Base-by-base conservation (phyloP, 2,888 invertebrate genomes). In the Tetanocera ferruginea region DNA sequence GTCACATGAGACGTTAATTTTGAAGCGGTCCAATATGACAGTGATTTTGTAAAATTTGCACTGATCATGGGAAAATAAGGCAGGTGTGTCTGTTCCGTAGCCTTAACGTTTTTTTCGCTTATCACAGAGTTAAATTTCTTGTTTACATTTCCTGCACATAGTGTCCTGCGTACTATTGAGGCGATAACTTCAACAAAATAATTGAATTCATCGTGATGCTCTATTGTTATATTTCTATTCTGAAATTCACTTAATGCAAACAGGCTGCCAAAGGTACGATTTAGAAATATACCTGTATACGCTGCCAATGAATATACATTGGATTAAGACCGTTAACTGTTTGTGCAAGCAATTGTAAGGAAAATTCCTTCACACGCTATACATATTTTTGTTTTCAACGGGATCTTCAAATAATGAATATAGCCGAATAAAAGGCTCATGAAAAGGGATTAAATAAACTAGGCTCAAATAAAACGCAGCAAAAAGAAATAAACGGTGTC, bases 181-280 rank as follows among this genome's bases (percentile, higher is more conserved):
- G 31, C 37, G 28, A 62, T 70, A 52, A 62, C 23, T 51, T 67
- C 37, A 77, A 19, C 73, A 37, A 28, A 77, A 79, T 86, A 87
- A 87, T 87, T 86, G 85, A 86, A 86, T 87, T 86, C 86, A 85
- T 87, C 86, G 82, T 85, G 85, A 87, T 83, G 83, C 83, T 80
- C 83, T 82, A 86, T 87, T 87, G 87, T 87, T 83, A 80, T 67
- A 69, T 62, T 8, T 66, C 69, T 82, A 82, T 79, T 79, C 78
- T 78, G 80, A 67, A 76, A 79, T 82, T 80, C 80, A 72, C 81
- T 81, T 81, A 81, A 82, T 79, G 70, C 80, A 34, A 67, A 77
- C 78, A 57, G 52, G 4, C 34, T 19, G 76, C 52, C 49, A 19
- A 17, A 64, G 76, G 28, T 37, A 75, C 73, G 79, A 77, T 77